These are phyloP conservation scores for Anguilla rostrata DNA, from an alignment of 2,113 vertebrate genomes.

Conservation along the genomic window DNA sequence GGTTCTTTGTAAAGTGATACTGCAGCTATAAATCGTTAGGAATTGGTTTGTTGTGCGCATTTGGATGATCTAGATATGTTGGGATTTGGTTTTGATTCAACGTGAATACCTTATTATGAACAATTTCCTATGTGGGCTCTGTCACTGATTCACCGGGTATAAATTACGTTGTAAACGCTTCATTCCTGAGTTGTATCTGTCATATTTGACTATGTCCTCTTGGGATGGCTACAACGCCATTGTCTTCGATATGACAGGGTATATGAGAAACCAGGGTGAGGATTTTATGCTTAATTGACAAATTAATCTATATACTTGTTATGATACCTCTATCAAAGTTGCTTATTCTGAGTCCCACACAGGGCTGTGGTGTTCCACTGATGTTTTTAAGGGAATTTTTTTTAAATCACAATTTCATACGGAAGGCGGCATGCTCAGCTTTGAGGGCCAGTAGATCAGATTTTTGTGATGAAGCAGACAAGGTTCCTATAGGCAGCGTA, in stretches of 20 bases:
- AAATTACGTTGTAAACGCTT: background rate
- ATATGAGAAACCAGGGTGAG: background rate
- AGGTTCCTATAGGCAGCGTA: background rate
- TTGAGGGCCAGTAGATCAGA: background rate
- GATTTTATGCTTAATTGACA: background rate
- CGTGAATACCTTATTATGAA: constrained; percentile 3
- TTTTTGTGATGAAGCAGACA: background rate
- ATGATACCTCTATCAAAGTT: background rate
- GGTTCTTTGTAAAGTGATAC: constrained; percentile 61
- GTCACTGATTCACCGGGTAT: background rate
- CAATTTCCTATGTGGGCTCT: background rate
- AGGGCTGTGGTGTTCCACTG: background rate
- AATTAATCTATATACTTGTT: background rate
- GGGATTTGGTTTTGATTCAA: constrained; percentile 46
- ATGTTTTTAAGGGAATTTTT: background rate
- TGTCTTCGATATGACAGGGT: constrained; percentile 16
- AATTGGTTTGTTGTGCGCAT: constrained; percentile 61
- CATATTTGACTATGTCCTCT: background rate
- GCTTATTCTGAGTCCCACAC: background rate
- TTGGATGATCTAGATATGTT: constrained; percentile 44
- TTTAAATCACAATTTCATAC: background rate
- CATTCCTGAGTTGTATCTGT: background rate
- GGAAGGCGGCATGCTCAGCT: background rate
- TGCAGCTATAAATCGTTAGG: constrained; percentile 58
- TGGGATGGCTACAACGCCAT: constrained; percentile 20